Conservation (phyloP, 2,888 invertebrate genomes). For the Leptarthrus brevirostris region DNA sequence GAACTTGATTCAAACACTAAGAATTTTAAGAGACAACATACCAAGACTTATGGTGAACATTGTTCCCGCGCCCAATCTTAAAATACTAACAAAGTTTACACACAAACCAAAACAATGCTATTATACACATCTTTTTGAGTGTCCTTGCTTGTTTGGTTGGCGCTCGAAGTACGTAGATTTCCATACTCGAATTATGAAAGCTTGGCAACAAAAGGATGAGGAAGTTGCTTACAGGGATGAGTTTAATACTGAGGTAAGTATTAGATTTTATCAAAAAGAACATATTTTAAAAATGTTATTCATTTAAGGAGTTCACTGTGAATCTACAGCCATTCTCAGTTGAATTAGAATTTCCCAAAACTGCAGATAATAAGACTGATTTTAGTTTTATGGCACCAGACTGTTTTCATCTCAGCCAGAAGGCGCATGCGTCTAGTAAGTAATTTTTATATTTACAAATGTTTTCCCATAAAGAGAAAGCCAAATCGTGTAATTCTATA, state of each 20-base stretch:
- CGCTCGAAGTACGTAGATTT: slow-evolving; percentile 60
- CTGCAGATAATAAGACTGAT: slow-evolving; percentile 67
- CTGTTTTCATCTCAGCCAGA: slow-evolving; percentile 75
- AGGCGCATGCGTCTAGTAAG: slow-evolving; percentile 70
- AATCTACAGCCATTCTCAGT: slow-evolving; percentile 69
- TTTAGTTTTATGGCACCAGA: slow-evolving; percentile 70
- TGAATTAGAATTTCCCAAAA: slow-evolving; percentile 66
- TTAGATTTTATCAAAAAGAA: no score
- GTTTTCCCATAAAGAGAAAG: no score
- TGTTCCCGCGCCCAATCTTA: slow-evolving; percentile 69
- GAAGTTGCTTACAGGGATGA: slow-evolving; percentile 67
- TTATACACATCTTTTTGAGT: slow-evolving; percentile 67
- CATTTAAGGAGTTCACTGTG: slow-evolving; percentile 70
- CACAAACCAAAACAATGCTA: slow-evolving; percentile 66
- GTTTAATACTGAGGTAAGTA: slow-evolving; percentile 62
- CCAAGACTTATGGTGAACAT: slow-evolving; percentile 73
- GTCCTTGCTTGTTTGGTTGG: slow-evolving; percentile 71
- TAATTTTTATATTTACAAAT: not conserved
- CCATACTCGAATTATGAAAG: slow-evolving; percentile 67
- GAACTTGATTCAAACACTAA: slow-evolving; percentile 66
- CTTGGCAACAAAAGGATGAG: slow-evolving; percentile 70
- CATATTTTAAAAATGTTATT: not conserved
- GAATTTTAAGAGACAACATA: slow-evolving; percentile 70
- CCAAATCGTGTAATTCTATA: no score
- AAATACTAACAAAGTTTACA: slow-evolving; percentile 63